A percentile compares a stretch with the other conserved stretches of the same genome.
phyloP scores from a whole-genome alignment of 2,797 vertebrate species.

The Poeciliopsis infans region DNA sequence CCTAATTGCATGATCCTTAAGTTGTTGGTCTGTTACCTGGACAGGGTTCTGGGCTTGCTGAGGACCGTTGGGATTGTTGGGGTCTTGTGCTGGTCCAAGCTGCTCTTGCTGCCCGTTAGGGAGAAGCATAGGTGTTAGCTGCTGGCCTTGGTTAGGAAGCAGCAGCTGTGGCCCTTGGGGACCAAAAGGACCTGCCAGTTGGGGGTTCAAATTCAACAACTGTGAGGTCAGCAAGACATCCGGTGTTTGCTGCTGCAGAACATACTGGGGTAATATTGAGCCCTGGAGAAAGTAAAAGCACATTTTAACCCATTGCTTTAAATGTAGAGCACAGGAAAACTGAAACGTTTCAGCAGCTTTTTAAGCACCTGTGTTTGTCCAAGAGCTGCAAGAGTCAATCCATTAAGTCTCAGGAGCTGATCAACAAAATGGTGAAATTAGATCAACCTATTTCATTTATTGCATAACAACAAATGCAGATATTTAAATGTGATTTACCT shows the following conservation, averaged over 20 bases:
- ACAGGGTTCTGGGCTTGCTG: conserved; percentile 68
- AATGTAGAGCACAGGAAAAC: background rate
- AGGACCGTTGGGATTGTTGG: conserved; percentile 56
- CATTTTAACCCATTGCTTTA: background rate
- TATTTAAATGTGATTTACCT: conserved; percentile 57
- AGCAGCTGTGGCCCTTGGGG: conserved; percentile 71
- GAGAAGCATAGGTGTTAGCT: conserved; percentile 56
- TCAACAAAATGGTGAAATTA: conserved; percentile 8
- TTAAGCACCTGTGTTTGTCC: conserved; percentile 70
- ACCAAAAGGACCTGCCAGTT: conserved; percentile 63
- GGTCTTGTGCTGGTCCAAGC: conserved; percentile 53
- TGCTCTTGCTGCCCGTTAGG: conserved; percentile 76
- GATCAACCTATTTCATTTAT: background rate
- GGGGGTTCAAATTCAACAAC: conserved; percentile 75
- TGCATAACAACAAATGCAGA: background rate
- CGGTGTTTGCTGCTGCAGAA: conserved; percentile 75
- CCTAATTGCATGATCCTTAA: background rate
- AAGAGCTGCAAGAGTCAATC: conserved; percentile 70
- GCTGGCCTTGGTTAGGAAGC: conserved; percentile 71
- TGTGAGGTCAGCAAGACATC: conserved; percentile 72
- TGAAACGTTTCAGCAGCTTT: background rate
- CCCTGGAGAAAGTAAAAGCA: conserved; percentile 38
- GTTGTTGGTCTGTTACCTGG: conserved; percentile 60
- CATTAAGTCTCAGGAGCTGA: conserved; percentile 74
- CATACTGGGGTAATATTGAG: conserved; percentile 62